Base-by-base conservation (phyloP, 2,888 invertebrate species). In the Apotomis capreana region DNA sequence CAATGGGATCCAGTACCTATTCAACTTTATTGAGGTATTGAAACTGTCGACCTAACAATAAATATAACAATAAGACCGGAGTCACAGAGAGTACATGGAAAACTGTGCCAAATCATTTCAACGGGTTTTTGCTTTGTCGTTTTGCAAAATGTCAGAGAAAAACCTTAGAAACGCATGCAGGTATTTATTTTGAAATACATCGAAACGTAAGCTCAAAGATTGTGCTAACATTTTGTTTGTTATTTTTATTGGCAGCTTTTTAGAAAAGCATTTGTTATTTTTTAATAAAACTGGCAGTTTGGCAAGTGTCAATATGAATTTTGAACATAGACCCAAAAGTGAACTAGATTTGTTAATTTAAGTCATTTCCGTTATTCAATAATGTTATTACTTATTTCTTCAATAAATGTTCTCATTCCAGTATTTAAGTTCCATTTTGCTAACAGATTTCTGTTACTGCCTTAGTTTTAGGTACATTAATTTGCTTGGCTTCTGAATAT, bases 391-490 rank as follows among this genome's bases (percentile, higher is more conserved):
- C 5, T 62, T 68, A 6, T 36, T 46, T 68, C 51, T 61, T 9
- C 15, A 40, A 51, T 51, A 36, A 58, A 61, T 62, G 15, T 67
- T 67, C 44, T 40, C 13, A 15, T 58, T 68, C 70, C 75, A 76
- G 71, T 76, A 76, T 74, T 76, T 74, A 63, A 44, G 46, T 57
- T 49, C 3, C n/a, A 36, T 73, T 15, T 40, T 65, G 60, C 26
- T 59, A 74, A 74, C 76, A 62, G 74, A 70, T 74, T 75, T 76
- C 65, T 60, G 52, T 77, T 79, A 82, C 83, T 85, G 81, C 79
- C 82, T 76, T 84, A 80, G 76, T 78, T 83, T 74, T 73, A 78
- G 69, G 59, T 75, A 71, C 58, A 69, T 26, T 60, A 62, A 46
- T 55, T 65, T 69, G 55, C 69, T 73, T 74, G 65, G 73, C 61